These are phyloP conservation scores for Propithecus deckenii DNA, from an alignment of 2,797 vertebrate genomes.

Conservation along the genomic window DNA sequence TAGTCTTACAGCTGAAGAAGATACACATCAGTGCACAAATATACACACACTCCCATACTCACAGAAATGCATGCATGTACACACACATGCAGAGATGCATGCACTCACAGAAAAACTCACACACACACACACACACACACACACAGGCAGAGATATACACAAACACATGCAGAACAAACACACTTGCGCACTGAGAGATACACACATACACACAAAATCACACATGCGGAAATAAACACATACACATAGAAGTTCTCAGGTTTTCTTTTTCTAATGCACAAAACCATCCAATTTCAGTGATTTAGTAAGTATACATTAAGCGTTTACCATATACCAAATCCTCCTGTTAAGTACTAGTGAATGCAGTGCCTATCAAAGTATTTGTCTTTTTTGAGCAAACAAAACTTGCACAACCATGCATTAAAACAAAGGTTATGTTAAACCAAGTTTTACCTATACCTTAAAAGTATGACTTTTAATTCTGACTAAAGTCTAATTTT, in stretches of 20 bases:
- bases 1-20: background rate
- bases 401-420: background rate
- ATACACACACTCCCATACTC: background rate
- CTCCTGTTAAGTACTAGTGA: background rate
- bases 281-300: background rate
- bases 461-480: background rate
- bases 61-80: background rate
- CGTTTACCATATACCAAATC: background rate
- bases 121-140: background rate
- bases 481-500: background rate
- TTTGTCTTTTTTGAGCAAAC: slow-evolving; percentile 6
- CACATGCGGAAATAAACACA: background rate
- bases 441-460: background rate
- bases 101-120: background rate
- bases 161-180: background rate
- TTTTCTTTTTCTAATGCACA: background rate
- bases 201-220: background rate
- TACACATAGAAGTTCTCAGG: background rate
- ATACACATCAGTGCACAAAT: background rate
- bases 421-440: background rate
- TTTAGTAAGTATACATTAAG: background rate
- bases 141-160: background rate
- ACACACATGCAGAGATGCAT: background rate
- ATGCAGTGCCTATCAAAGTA: background rate
- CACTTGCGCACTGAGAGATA: background rate